These are phyloP conservation scores for Drosophila basisetae DNA, from an alignment of 2,888 invertebrate species.

Conservation along the genomic window DNA sequence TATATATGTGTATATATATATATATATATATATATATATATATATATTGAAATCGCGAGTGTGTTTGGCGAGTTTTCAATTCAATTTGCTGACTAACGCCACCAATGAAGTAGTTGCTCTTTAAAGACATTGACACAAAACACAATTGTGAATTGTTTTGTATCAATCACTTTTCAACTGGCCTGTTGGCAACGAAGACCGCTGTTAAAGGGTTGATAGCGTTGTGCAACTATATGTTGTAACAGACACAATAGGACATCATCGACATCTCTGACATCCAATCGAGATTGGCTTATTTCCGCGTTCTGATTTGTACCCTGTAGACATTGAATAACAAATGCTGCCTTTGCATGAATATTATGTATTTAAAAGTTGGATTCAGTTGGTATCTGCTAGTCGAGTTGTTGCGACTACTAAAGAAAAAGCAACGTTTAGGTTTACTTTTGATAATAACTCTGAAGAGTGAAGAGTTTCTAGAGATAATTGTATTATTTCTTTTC, in stretches of 20 bases:
- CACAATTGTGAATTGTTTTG: background rate
- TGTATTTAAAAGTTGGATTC: background rate
- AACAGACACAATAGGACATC: background rate
- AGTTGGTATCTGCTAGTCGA: background rate
- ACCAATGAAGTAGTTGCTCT: background rate
- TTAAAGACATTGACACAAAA: conserved; percentile 6
- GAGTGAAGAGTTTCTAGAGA: background rate
- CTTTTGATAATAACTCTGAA: background rate
- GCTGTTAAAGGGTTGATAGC: background rate
- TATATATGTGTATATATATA: background rate
- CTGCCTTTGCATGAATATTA: background rate
- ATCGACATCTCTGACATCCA: background rate
- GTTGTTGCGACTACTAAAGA: background rate
- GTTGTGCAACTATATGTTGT: background rate
- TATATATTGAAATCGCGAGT: conserved; percentile 10
- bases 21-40: background rate
- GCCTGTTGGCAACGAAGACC: background rate
- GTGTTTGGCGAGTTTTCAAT: conserved; percentile 25
- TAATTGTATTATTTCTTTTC: no score
- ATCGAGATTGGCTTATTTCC: background rate
- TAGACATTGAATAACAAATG: background rate
- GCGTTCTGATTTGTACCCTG: background rate
- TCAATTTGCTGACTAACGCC: conserved; percentile 19
- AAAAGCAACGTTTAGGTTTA: background rate
- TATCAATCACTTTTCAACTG: background rate